Base-by-base conservation (phyloP, 2,888 invertebrate genomes). In the Melikaiella ostensackeni region DNA sequence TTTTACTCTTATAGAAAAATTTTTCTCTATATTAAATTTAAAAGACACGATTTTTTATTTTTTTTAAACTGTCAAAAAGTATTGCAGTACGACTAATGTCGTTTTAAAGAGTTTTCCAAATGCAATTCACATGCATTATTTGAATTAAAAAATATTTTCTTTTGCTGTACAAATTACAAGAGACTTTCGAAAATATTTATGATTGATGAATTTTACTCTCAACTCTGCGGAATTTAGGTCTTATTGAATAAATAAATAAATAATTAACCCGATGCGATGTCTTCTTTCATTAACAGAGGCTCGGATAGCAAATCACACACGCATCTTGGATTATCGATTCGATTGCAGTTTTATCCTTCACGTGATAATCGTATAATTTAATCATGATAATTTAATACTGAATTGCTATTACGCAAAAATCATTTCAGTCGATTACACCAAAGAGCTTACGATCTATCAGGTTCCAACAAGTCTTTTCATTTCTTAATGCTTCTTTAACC, bases 361-460 rank as follows among this genome's bases (percentile, higher is more conserved):
- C 27, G 9, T 42, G 19, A 66, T 66, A 38, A 42, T 35, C 21
- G 1, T 35, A 66, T 66, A 42, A 66, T 61, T 61, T 66, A 66
- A 42, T 63, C 30, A 63, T n/a, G 9, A 42, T 70, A 70, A 70
- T 70, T 70, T 70, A 70, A 70, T 70, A 70, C 66, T 70, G 66
- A 70, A 70, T 70, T 46, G 46, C 27, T 50, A 50, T 50, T 50
- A 46, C 30, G 30, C 46, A 46, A 70, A 66, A 70, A 70, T 70
- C 9, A 9, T 70, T 66, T 66, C 19, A 70, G 27, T 70, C 27
- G n/a, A 50, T 50, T 70, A 70, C 19, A 66, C 30, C 46, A 70
- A 70, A 8, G 19, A 70, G 46, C 66, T 70, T 70, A 70, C 8
- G 30, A 70, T 70, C 66, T 70, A 70, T 70, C 46, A 70, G 30